Conservation (phyloP, 2,888 invertebrate genomes). For the Plebejus melissa region DNA sequence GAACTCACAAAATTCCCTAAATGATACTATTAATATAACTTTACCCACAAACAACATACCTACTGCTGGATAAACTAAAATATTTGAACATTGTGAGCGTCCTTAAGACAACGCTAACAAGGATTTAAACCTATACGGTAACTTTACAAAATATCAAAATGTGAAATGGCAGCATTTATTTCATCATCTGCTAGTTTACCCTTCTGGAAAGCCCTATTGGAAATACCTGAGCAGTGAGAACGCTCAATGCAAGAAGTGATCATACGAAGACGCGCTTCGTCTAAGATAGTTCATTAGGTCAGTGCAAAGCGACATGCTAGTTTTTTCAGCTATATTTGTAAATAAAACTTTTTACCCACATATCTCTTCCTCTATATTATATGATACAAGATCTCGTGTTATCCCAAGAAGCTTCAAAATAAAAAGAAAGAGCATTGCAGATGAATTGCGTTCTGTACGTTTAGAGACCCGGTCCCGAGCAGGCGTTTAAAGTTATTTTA, state of each 20-base stretch:
- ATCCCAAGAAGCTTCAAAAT: conserved; percentile 20
- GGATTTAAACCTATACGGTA: conserved; percentile 17
- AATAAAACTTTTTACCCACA: neutral
- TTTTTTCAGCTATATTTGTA: neutral
- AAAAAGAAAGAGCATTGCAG: conserved; percentile 40
- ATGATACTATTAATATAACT: neutral
- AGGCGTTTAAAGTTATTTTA: conserved; percentile 58
- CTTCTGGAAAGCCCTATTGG: neutral
- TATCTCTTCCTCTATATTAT: neutral
- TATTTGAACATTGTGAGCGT: conserved; percentile 2
- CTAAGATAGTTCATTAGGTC: neutral
- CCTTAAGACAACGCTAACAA: conserved; percentile 3
- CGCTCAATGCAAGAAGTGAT: neutral
- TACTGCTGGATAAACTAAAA: neutral
- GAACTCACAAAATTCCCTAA: neutral
- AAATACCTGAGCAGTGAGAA: neutral
- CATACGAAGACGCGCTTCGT: neutral
- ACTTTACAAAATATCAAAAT: conserved; percentile 25
- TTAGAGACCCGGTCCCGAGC: conserved; percentile 65
- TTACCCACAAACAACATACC: neutral
- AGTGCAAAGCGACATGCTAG: conserved; percentile 1
- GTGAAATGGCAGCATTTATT: conserved; percentile 23
- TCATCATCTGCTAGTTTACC: neutral
- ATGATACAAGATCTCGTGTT: neutral
- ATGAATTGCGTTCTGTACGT: conserved; percentile 55